phyloP scores from a whole-genome alignment of 2,113 vertebrate genomes.

The Ceyx melanurus region DNA sequence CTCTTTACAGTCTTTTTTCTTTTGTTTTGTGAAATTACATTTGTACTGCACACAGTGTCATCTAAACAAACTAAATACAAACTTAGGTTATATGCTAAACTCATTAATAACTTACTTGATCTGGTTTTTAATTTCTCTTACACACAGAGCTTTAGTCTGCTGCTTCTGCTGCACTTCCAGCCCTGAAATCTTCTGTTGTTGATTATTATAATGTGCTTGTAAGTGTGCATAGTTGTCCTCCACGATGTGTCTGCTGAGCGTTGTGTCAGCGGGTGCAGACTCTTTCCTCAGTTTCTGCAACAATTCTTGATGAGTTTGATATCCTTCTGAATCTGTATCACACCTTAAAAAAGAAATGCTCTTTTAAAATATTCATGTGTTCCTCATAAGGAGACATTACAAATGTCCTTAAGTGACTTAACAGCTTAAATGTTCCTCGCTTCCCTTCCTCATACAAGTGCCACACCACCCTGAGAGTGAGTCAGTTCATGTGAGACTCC shows the following conservation, averaged over 20 bases:
- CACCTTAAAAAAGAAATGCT: constrained; percentile 69
- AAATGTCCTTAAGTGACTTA: constrained; percentile 42
- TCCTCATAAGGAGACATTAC: constrained; percentile 7
- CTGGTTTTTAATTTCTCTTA: constrained; percentile 48
- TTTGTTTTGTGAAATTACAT: not conserved
- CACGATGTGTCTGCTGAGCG: not conserved
- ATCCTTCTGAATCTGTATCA: constrained; percentile 70
- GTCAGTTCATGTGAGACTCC: not conserved
- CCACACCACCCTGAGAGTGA: not conserved
- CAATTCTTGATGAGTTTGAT: constrained; percentile 74
- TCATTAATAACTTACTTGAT: constrained; percentile 52
- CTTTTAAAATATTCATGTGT: constrained; percentile 39
- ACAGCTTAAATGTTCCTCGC: constrained; percentile 18
- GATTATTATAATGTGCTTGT: constrained; percentile 57
- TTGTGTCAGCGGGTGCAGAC: not conserved
- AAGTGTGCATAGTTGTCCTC: constrained; percentile 43
- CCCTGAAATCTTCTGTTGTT: constrained; percentile 47
- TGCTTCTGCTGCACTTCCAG: not conserved
- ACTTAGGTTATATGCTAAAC: not conserved
- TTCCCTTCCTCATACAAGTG: not conserved
- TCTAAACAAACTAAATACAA: not conserved
- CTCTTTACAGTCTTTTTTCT: not conserved
- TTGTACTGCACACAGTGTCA: not conserved
- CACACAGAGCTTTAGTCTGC: constrained; percentile 3
- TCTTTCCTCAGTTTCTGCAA: constrained; percentile 65